Base-by-base conservation (phyloP, 2,797 vertebrate genomes). In the Hippopotamyrus pictus region DNA sequence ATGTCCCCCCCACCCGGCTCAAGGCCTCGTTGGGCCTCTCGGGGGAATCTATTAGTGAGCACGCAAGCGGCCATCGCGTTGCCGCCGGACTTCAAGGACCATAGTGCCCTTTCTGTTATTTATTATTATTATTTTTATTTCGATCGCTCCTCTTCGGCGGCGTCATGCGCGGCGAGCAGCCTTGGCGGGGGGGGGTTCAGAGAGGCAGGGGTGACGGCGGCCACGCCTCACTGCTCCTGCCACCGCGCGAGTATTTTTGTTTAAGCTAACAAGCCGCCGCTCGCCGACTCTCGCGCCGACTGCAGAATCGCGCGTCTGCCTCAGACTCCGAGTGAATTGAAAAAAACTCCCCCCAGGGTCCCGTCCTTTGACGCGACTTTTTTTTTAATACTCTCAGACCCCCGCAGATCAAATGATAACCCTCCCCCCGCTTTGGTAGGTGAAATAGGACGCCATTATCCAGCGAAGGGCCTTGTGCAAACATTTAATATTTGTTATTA, bases 401-500 rank as follows among this genome's bases (percentile, higher is more conserved):
- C 51, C 51, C 17, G 14, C 1, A 12, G 50, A 86, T 54, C 51
- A 86, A 57, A 86, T 25, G 50, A 48, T 86, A 44, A 3, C 41
- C 17, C 14, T n/a, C 76, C 3, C 25, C 25, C 29, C 14, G 1
- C 48, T 37, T 19, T 11, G 50, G 65, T 37, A 57, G 85, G 44
- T 85, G 44, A 59, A 87, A 41, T 9, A 57, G 53, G 53, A 59
- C 2, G 53, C 7, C 84, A 14, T 53, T 51, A 51, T 87, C 25
- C 53, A 33, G 50, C 33, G 14, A 12, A 59, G 53, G 51, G 33
- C 29, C 53, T 41, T 8, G 29, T 9, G 33, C 33, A 59, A 54
- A 59, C 44, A 87, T 33, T 51, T 87, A 37, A 87, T 87, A 37
- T 87, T 37, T 87, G 53, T 59, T 87, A 87, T 87, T 87, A 87